Percentiles rank a stretch among this genome's conserved stretches.
Evolutionary conservation across 1,140 invertebrate species (phyloP).

Genomic region (Drosophila chauvacae): DNA sequence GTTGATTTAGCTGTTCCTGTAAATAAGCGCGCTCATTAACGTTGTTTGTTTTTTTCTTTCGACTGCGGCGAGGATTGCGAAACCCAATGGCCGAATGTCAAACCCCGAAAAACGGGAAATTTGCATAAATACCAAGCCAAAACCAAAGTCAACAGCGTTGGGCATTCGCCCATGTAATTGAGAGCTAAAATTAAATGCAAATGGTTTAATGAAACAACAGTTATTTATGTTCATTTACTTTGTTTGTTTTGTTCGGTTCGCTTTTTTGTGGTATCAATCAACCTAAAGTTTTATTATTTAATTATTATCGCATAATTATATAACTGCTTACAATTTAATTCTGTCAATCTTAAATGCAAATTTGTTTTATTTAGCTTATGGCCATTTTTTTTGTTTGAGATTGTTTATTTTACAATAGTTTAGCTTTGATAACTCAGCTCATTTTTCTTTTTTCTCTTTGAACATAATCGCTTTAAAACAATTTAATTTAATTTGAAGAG

Average conservation of each 20-base stretch:
- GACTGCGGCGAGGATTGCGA: conserved; percentile 11
- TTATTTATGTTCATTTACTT: conserved; percentile 77
- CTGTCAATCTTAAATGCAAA: conserved; percentile 68
- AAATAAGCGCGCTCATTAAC: conserved; percentile 74
- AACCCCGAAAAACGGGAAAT: conserved; percentile 44
- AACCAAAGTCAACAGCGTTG: conserved; percentile 48
- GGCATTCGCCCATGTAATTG: conserved; percentile 63
- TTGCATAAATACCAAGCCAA: conserved; percentile 56
- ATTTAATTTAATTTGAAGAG: neutral
- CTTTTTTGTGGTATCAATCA: conserved; percentile 64
- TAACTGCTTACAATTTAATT: conserved; percentile 72
- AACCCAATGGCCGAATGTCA: conserved; percentile 65
- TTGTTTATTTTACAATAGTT: conserved; percentile 76
- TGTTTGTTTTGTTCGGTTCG: conserved; percentile 64
- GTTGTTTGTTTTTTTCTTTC: conserved; percentile 32
- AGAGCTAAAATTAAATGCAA: conserved; percentile 77
- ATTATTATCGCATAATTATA: conserved; percentile 74
- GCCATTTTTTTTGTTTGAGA: conserved; percentile 27
- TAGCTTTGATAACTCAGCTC: conserved; percentile 33
- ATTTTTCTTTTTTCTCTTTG: neutral
- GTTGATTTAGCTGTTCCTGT: conserved; percentile 21
- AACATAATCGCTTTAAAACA: neutral
- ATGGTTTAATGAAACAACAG: conserved; percentile 79
- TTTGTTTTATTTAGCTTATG: conserved; percentile 50
- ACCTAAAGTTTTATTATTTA: conserved; percentile 73